Evolutionary conservation across 2,797 vertebrate genomes (phyloP).

Genomic region (Chaetodon trifasciatus): DNA sequence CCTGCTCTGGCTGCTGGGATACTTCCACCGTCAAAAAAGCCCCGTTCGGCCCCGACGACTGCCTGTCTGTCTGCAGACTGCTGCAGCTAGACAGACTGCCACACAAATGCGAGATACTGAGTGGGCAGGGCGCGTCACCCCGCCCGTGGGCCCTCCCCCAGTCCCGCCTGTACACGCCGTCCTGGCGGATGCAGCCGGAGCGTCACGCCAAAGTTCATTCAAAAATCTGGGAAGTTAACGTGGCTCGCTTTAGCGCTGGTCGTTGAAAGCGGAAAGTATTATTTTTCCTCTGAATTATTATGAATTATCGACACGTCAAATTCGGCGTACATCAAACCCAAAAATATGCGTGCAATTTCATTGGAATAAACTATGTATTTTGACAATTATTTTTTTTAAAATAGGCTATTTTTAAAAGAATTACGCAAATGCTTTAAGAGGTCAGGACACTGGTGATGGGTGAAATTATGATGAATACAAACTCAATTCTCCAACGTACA

Average conservation of each 20-base stretch:
- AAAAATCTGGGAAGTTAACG: conserved; percentile 8
- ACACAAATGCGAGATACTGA: conserved; percentile 7
- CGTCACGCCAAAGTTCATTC: conserved; percentile 34
- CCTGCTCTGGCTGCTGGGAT: conserved; percentile 57
- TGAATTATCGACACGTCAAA: neutral
- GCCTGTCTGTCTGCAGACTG: conserved; percentile 27
- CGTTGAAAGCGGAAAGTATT: neutral
- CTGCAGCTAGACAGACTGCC: conserved; percentile 20
- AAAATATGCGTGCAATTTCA: neutral
- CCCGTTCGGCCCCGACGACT: neutral
- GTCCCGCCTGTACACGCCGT: conserved; percentile 20
- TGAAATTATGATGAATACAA: neutral
- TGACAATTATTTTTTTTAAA: neutral
- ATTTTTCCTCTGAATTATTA: neutral
- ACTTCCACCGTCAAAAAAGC: conserved; percentile 38
- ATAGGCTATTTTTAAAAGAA: neutral
- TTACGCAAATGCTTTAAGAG: too few relatives aligned
- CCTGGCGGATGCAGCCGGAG: neutral
- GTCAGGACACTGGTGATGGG: too few relatives aligned
- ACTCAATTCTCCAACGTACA: neutral
- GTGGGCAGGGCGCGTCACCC: conserved; percentile 57
- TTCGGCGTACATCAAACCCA: neutral
- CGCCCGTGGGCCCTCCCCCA: conserved; percentile 49
- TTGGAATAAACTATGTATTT: neutral
- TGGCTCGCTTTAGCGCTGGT: neutral